phyloP scores from a whole-genome alignment of 2,888 invertebrate species.

The Oscheius onirici region DNA sequence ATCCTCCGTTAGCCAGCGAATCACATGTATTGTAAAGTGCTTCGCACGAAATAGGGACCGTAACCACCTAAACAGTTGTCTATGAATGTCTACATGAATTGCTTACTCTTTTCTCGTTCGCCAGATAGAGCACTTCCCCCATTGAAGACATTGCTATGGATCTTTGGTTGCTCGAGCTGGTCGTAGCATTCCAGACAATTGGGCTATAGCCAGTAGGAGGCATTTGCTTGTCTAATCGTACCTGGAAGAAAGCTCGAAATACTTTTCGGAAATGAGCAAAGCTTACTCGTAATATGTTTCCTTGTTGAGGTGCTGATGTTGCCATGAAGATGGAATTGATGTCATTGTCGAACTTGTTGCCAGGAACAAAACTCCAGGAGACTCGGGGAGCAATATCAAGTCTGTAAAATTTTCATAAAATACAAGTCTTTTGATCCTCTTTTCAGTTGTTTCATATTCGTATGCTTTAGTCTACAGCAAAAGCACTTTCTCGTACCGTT shows the following conservation, averaged over 20 bases:
- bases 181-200: slow-evolving; percentile 14
- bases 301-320: background rate
- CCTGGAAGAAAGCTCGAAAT: slow-evolving; percentile 6
- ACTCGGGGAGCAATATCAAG: background rate
- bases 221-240: slow-evolving; percentile 17
- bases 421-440: too few relatives aligned
- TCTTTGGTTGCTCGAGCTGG: background rate
- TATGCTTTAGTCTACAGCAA: too few relatives aligned
- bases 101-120: slow-evolving; percentile 30
- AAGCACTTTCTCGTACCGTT: too few relatives aligned
- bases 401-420: too few relatives aligned
- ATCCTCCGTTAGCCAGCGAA: slow-evolving; percentile 43
- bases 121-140: slow-evolving; percentile 18
- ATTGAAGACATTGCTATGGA: slow-evolving; percentile 3
- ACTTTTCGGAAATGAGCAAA: background rate
- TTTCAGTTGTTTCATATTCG: too few relatives aligned
- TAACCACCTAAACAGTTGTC: slow-evolving; percentile 39
- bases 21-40: slow-evolving; percentile 55
- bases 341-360: background rate
- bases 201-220: background rate
- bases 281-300: slow-evolving; percentile 17
- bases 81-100: background rate
- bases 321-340: slow-evolving; percentile 9
- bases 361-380: slow-evolving; percentile 1
- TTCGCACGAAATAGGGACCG: slow-evolving; percentile 42